Evolutionary conservation across 2,113 vertebrate species (phyloP), one percentile per base, ranked within the genome.

Genomic region (Scomber japonicus): DNA sequence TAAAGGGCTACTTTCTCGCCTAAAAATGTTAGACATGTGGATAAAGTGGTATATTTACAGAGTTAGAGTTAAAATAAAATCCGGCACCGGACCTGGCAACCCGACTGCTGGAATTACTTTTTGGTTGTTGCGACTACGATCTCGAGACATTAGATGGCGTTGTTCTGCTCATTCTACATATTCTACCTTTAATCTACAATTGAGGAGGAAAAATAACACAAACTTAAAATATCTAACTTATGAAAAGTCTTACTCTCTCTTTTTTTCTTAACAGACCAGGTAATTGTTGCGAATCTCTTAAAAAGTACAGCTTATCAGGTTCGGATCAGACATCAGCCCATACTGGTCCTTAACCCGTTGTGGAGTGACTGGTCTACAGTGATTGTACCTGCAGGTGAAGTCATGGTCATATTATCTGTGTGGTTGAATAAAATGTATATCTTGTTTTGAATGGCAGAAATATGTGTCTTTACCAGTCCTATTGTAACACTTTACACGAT

Each of bases 361-460:
- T 95, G 94, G 94, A 94, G 94, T 15, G 31, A 78, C 64, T 94
- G 94, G 93, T 88, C 90, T 46, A 12, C 51, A 48, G 31, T 83
- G 30, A 63, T 11, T 35, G 88, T 89, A 48, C 93, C 93, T 73
- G 84, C 88, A 87, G 90, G 94, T 95, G 24, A 88, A 24, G 14
- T 57, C 24, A 27, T 48, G 11, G 1, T 17, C 11, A 40, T 40
- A 3, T 30, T 56, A 19, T 27, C 14, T 76, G 16, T 10, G 24
- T 27, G 24, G 24, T 27, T 27, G 24, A 27, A 27, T 27, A 27
- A 27, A 59, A 51, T 46, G 5, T 11, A 31, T 35, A 31, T n/a
- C 14, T 54, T 70, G 35, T 40, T 40, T 40, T 40, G 35, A 40
- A 40, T 7, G 35, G 35, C 9, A 46, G 15, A 35, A 53, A 27